These are phyloP conservation scores for Achatina immaculata DNA, from an alignment of 1,140 invertebrate species.

Conservation along the genomic window DNA sequence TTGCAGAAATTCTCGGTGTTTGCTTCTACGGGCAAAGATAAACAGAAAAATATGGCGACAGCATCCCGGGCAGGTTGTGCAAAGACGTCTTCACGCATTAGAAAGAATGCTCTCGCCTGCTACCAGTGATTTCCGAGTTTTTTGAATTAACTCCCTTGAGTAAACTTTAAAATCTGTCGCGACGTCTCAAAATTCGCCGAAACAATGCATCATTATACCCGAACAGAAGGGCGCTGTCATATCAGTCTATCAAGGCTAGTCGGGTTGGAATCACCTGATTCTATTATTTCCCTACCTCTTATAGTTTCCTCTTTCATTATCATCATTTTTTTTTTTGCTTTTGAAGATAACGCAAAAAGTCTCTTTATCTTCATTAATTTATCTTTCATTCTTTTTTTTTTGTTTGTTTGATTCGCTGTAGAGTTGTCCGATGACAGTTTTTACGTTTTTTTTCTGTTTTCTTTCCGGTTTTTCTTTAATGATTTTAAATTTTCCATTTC, in stretches of 20 bases:
- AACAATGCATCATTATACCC: neutral
- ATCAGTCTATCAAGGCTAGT: neutral
- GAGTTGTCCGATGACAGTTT: too few relatives aligned
- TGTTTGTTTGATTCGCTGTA: too few relatives aligned
- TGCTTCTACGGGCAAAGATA: neutral
- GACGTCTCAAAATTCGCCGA: neutral
- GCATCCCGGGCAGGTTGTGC: slow-evolving; percentile 6
- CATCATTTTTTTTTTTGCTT: too few relatives aligned
- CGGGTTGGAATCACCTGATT: too few relatives aligned
- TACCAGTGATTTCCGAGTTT: neutral
- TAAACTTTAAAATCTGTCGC: slow-evolving; percentile 14
- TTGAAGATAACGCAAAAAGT: too few relatives aligned
- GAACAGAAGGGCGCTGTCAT: neutral
- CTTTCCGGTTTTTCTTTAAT: too few relatives aligned
- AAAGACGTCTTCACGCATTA: neutral
- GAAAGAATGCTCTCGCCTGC: neutral
- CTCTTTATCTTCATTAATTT: too few relatives aligned
- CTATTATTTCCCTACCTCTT: too few relatives aligned
- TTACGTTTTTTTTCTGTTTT: too few relatives aligned
- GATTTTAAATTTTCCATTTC: too few relatives aligned
- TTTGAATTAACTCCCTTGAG: slow-evolving; percentile 11
- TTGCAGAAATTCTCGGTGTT: neutral
- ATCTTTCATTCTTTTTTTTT: too few relatives aligned
- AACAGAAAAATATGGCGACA: slow-evolving; percentile 7
- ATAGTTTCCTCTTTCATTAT: too few relatives aligned